Evolutionary conservation across 2,888 invertebrate species (phyloP).

Genomic region (Nomada ruficornis): DNA sequence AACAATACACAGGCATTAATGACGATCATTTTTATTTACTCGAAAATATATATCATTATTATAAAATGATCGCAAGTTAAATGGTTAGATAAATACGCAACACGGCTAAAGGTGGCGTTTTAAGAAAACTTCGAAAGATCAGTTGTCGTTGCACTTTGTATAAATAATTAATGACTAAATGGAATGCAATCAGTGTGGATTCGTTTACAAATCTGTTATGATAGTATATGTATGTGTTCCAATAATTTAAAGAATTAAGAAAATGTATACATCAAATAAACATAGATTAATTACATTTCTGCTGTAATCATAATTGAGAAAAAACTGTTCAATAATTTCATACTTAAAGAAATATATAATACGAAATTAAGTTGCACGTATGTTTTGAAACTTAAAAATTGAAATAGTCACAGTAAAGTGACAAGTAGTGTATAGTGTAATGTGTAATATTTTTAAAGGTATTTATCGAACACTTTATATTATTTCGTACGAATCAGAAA

Average conservation of each 20-base stretch:
- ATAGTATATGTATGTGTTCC: constrained; percentile 16
- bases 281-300: neutral
- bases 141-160: constrained; percentile 17
- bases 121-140: neutral
- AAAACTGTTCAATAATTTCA: neutral
- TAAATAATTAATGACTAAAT: constrained; percentile 29
- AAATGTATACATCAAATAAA: constrained; percentile 11
- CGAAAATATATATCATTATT: neutral
- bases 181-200: constrained; percentile 13
- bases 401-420: constrained; percentile 1
- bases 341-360: neutral
- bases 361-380: neutral
- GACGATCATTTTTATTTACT: neutral
- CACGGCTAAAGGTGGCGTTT: constrained; percentile 29
- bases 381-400: constrained; percentile 6
- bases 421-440: neutral
- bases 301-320: neutral
- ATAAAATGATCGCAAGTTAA: neutral
- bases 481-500: neutral
- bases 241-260: constrained; percentile 27
- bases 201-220: constrained; percentile 13
- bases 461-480: neutral
- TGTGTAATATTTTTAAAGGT: constrained; percentile 1
- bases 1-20: neutral
- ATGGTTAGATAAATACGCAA: neutral